Evolutionary conservation across 2,797 vertebrate species (phyloP), one percentile per base, ranked within the genome.

Genomic region (Thalassophryne amazonica): DNA sequence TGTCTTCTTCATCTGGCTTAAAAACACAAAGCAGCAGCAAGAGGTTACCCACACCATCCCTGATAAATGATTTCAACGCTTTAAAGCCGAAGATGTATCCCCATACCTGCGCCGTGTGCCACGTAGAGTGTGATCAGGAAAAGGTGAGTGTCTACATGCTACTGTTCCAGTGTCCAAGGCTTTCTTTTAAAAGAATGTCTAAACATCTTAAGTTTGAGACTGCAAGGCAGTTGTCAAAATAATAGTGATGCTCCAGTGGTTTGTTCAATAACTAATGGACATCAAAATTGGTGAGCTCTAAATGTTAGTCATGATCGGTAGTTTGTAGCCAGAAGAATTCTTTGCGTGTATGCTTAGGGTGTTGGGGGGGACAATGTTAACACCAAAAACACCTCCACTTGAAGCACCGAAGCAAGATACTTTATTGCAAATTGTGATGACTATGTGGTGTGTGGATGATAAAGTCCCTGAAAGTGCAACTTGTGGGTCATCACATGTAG

Each of bases 91-190:
- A 93, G 89, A 93, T 93, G 86, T 94, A 93, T 84, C 94, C 95
- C 51, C 94, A 97, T 85, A 91, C 94, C 88, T 97, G 94, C 92
- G 94, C 93, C 87, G 87, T 97, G 68, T 97, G 95, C 91, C 91
- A 93, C 89, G 60, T 87, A 90, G 91, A 93, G 83, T 96, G 93
- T 93, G 93, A 93, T 88, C 88, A 93, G 81, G 91, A 94, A 83
- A 93, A 94, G 94, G 94, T 96, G 92, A 96, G 94, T 89, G 75
- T 39, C 42, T 55, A 51, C 19, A 66, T 40, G 62, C 28, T 60
- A 48, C 63, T 13, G 33, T 56, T 58, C 13, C 35, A 40, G 2
- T 78, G 39, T 66, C 53, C 39, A 20, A 12, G 41, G 27, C 30
- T 32, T 30, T 32, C 37, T 15, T 35, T 45, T 23, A 59, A 40